phyloP scores from a whole-genome alignment of 2,888 invertebrate species.

The Brachylomia viminalis region DNA sequence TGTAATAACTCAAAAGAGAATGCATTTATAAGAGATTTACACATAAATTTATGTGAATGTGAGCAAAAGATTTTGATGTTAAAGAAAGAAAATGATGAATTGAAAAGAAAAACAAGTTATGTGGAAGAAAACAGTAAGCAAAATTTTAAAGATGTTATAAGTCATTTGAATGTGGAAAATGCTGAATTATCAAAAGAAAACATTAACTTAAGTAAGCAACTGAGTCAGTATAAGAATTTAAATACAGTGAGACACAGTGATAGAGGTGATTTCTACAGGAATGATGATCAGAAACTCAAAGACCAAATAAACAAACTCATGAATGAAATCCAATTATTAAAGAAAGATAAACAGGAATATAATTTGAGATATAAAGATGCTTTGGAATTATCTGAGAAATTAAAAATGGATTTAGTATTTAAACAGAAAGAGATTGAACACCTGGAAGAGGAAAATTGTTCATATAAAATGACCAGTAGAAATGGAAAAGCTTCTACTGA shows the following conservation, averaged over 20 bases:
- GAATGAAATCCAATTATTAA: conserved; percentile 79
- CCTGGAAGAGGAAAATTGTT: conserved; percentile 86
- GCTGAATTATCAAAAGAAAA: conserved; percentile 86
- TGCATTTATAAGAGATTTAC: conserved; percentile 83
- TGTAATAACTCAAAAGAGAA: conserved; percentile 71
- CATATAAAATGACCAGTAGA: conserved; percentile 85
- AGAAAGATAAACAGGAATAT: conserved; percentile 86
- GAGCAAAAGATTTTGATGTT: conserved; percentile 87
- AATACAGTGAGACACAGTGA: conserved; percentile 73
- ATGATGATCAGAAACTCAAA: conserved; percentile 78
- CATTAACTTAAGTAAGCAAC: conserved; percentile 81
- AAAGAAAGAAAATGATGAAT: conserved; percentile 87
- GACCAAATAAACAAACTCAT: conserved; percentile 79
- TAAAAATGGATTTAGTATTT: conserved; percentile 83
- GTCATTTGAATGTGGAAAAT: conserved; percentile 86
- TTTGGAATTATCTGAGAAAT: conserved; percentile 81
- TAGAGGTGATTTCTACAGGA: conserved; percentile 74
- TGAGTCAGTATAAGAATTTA: conserved; percentile 81
- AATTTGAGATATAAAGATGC: conserved; percentile 82
- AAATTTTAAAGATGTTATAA: conserved; percentile 85
- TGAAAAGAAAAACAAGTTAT: conserved; percentile 73
- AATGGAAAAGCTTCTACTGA: conserved; percentile 86
- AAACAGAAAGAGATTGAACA: conserved; percentile 86
- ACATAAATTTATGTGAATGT: conserved; percentile 86
- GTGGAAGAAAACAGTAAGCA: conserved; percentile 77